Base-by-base conservation (phyloP, 30 jellyfish, hydroid and myxozoan species). In the Chironex yamaguchii region DNA sequence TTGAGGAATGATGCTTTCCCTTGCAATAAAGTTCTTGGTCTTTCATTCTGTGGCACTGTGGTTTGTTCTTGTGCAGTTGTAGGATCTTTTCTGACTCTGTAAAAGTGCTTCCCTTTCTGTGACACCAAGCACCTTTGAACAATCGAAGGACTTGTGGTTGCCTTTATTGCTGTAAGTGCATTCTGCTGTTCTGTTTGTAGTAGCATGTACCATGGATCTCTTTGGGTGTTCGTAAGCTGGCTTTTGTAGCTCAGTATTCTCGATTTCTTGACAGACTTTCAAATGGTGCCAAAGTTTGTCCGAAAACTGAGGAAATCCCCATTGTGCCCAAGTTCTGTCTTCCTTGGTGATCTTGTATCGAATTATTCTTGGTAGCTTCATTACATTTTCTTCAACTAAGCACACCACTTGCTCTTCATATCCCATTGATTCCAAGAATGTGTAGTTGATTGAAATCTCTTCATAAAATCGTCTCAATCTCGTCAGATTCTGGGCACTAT, bases 261-360 rank as follows among this genome's bases (percentile, higher is more conserved):
- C 91, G 50, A 81, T 65, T 81, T 81, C 91, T 65, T 66, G 76
- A 51, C 85, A 81, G 22, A 76, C 52, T 63, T 81, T 81, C 65
- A 81, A 49, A 31, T 65, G 66, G 63, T 6, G 4, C 91, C 91
- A 81, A 0, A 81, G 36, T 31, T 35, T 65, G 11, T 64, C 85
- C 76, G 36, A 42, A 30, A 81, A 65, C 22, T 36, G 31, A 4
- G 85, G 30, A 14, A 81, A 81, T 1, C 29, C 33, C 91, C 76
- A 81, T 26, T 35, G 17, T 29, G 63, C 67, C 91, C 91, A 81
- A 11, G 30, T 31, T 81, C 85, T 35, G 85, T 81, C 85, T 0
- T 81, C 85, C 34, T 65, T 81, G 23, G 85, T 64, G 35, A 81
- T 36, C 75, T 81, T 84, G 64, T 63, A 81, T 42, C 91, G 74